Evolutionary conservation across 2,888 invertebrate species (phyloP), one percentile per base, ranked within the genome.

Genomic region (Melieria crassipennis): DNA sequence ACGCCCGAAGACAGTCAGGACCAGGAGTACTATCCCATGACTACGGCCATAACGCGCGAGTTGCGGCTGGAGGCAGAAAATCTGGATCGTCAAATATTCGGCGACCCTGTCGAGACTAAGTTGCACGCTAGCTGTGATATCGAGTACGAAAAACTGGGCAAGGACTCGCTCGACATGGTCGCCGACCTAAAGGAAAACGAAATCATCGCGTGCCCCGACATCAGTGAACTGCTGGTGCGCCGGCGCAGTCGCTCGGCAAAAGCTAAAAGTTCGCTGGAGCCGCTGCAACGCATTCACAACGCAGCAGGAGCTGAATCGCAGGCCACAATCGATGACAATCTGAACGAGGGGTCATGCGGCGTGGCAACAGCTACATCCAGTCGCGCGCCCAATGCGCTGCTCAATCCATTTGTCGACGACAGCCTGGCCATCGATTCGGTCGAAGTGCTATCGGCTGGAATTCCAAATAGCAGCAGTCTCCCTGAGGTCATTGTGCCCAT

Each of bases 11-110:
- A 94, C 84, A 92, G 92, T 2, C 92, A 93, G 78, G 93, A 93
- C 82, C 92, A 94, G 76, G 93, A 93, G 82, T 95, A 94, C 83
- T 93, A 93, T 82, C 94, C 95, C 4, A 93, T 96, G 92, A 94
- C 94, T 0, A 95, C 94, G 5, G 94, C 95, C 4, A 93, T 95
- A 88, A 95, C 95, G 0, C 90, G 94, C 79, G 95, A 95, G 83
- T 86, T 95, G 79, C 90, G 93, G 79, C 88, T 95, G 63, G 95
- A 95, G 84, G 85, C 95, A 75, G 95, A 95, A 81, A 94, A 93
- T 83, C 88, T 95, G 78, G 94, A 95, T 86, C 89, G 94, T 7
- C 94, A 94, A 86, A 93, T 95, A 5, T 94, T 94, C 81, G 94
- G 94, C 0, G 88, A 84, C 61, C 80, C 79, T 5, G 77, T 78